Evolutionary conservation across 2,797 vertebrate genomes (phyloP), one percentile per base, ranked within the genome.

Genomic region (Sylvilagus floridanus): DNA sequence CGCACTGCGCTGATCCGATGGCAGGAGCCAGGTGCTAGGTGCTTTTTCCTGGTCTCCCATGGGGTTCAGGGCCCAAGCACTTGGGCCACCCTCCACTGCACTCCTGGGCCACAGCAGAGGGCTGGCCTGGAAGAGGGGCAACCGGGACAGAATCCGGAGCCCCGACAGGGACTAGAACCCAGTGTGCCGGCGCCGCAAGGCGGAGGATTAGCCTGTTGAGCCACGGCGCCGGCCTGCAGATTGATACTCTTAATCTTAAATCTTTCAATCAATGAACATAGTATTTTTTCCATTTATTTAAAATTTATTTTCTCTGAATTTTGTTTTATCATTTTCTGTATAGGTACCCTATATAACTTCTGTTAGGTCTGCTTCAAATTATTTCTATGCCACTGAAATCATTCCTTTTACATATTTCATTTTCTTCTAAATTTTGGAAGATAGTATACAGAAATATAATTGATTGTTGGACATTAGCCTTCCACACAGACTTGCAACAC

Each of bases 291-390:
- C 22, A 54, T 77, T 60, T 93, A 66, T 81, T 85, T 87, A 71
- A 69, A 92, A 78, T 88, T 66, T 82, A 42, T 76, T 94, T 93
- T 84, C 24, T 83, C 19, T 81, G 30, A 73, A 37, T 68, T 66
- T 83, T 42, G 17, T 37, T 88, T 85, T 73, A 60, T 66, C 32
- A 42, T 69, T 88, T 83, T 83, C 50, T 78, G 12, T 68, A 7
- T 75, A 78, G 26, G 75, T 24, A 30, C 21, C n/a, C 42, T n/a
- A 32, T 21, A 66, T 4, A 76, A 14, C 3, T 35, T 95, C 63
- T 26, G 63, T 77, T 54, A 84, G 10, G 62, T 60, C 68, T 84
- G 24, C 7, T 47, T 26, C 50, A 89, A 94, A 62, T 65, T 72
- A 50, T 30, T 88, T 63, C 87, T 72, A n/a, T 78, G 32, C n/a